phyloP scores from a whole-genome alignment of 1,140 invertebrate genomes.

The Zaprionus vittiger region DNA sequence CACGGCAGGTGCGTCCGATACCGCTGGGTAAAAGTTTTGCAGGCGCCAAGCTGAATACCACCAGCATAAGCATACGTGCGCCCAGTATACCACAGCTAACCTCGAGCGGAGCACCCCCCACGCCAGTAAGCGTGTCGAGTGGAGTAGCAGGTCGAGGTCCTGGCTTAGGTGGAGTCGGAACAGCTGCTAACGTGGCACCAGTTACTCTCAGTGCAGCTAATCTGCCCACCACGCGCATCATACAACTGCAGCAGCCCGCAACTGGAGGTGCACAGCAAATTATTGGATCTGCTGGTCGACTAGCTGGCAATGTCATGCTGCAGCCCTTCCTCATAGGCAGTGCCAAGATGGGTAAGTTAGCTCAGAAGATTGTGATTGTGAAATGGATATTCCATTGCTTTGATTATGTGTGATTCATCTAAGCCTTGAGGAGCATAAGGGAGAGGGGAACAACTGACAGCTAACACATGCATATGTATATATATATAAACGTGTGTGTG shows the following conservation, averaged over 20 bases:
- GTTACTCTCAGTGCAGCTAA: constrained; percentile 63
- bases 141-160: constrained; percentile 58
- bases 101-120: constrained; percentile 55
- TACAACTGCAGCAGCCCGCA: constrained; percentile 80
- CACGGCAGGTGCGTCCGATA: constrained; percentile 74
- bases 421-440: neutral
- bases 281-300: constrained; percentile 66
- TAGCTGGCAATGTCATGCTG: constrained; percentile 77
- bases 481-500: neutral
- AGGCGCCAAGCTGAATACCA: constrained; percentile 73
- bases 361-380: neutral
- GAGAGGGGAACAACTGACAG: constrained; percentile 1
- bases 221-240: constrained; percentile 78
- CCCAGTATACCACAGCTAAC: constrained; percentile 74
- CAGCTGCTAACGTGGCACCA: constrained; percentile 35
- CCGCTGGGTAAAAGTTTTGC: constrained; percentile 74
- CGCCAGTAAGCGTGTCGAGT: constrained; percentile 59
- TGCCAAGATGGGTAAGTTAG: constrained; percentile 75
- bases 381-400: too few species aligned
- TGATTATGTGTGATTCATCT: too few species aligned
- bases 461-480: neutral
- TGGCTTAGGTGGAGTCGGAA: constrained; percentile 38
- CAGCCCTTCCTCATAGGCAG: constrained; percentile 82
- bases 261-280: constrained; percentile 71
- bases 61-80: constrained; percentile 80